phyloP scores from a whole-genome alignment of 2,888 invertebrate genomes.

The Chorisops tibialis region DNA sequence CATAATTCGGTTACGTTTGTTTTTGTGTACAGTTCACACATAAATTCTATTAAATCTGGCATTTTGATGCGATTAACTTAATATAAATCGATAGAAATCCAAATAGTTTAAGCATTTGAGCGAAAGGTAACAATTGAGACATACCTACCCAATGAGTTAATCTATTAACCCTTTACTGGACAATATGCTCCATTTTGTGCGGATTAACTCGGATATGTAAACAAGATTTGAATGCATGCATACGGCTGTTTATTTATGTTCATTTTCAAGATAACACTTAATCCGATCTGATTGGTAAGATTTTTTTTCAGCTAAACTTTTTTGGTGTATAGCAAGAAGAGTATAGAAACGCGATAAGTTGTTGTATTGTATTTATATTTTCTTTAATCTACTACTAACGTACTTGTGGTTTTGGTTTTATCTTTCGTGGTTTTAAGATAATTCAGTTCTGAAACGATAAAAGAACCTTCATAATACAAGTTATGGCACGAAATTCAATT shows the following conservation, averaged over 20 bases:
- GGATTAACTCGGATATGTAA: not conserved
- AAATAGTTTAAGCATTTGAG: no score
- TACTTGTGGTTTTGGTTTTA: slow-evolving; percentile 30
- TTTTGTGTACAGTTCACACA: no score
- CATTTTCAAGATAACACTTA: not conserved
- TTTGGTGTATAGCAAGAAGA: not conserved
- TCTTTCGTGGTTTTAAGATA: slow-evolving; percentile 30
- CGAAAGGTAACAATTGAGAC: no score
- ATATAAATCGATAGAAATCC: no score
- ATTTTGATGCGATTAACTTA: no score
- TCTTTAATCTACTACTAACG: not conserved
- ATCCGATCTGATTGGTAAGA: not conserved
- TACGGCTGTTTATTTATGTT: not conserved
- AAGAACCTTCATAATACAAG: not conserved
- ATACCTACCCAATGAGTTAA: no score
- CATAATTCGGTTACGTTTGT: no score
- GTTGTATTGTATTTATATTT: not conserved
- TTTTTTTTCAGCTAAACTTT: not conserved
- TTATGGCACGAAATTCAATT: slow-evolving; percentile 7
- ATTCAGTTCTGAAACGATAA: slow-evolving; percentile 22
- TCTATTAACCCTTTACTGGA: no score
- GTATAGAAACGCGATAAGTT: slow-evolving; percentile 9
- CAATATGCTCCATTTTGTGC: not conserved
- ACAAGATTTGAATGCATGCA: not conserved
- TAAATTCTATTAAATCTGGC: no score